Evolutionary conservation across 2,888 invertebrate species (phyloP).

Genomic region (Rhyacophila evoluta): DNA sequence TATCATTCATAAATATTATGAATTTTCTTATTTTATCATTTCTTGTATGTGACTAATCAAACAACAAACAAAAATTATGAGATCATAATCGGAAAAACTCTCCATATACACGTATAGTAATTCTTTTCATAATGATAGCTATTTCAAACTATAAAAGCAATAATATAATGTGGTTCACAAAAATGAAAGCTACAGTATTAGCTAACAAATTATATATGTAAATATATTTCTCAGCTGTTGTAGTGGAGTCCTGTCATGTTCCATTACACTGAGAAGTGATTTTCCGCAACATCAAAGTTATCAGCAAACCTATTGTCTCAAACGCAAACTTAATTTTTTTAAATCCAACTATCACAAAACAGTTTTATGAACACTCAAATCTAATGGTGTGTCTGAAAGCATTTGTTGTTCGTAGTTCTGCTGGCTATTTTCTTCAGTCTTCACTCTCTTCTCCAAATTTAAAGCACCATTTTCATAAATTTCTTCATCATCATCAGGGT

Average conservation of each 20-base stretch:
- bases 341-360: conserved; percentile 23
- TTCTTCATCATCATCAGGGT: conserved; percentile 25
- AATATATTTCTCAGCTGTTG: too few relatives aligned
- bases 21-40: background rate
- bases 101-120: too few relatives aligned
- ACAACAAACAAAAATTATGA: conserved; percentile 3
- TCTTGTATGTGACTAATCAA: background rate
- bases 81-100: background rate
- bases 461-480: conserved; percentile 48
- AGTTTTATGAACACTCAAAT: conserved; percentile 67
- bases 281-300: too few relatives aligned
- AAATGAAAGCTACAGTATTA: too few relatives aligned
- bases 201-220: too few relatives aligned
- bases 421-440: conserved; percentile 57
- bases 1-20: conserved; percentile 10
- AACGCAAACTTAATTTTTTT: background rate
- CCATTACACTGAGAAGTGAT: too few relatives aligned
- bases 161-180: too few relatives aligned
- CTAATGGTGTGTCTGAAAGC: conserved; percentile 70
- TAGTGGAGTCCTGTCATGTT: too few relatives aligned
- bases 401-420: conserved; percentile 59
- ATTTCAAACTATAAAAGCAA: too few relatives aligned
- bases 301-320: too few relatives aligned
- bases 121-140: too few relatives aligned
- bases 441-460: conserved; percentile 59